Conservation (phyloP, 2,888 invertebrate species). For the Subacronicta megacephala region DNA sequence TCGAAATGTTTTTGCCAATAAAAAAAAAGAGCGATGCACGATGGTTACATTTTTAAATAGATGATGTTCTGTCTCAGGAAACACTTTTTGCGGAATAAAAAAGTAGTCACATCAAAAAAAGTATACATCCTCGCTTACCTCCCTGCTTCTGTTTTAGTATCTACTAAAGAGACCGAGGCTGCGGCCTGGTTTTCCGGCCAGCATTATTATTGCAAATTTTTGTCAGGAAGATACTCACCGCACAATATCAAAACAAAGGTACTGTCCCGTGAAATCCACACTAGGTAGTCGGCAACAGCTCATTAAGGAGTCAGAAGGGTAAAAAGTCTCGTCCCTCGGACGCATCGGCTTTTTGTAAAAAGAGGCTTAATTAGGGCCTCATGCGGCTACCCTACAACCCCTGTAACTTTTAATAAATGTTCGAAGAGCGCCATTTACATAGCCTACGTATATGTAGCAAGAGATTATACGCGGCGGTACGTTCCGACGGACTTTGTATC, state of each 20-base stretch:
- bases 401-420: slow-evolving; percentile 90
- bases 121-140: not conserved
- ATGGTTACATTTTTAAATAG: not conserved
- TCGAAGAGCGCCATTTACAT: slow-evolving; percentile 80
- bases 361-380: slow-evolving; percentile 89
- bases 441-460: slow-evolving; percentile 55
- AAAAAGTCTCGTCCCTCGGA: slow-evolving; percentile 79
- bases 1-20: not conserved
- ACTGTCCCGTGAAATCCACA: slow-evolving; percentile 77
- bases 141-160: slow-evolving; percentile 2
- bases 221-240: slow-evolving; percentile 64
- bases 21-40: too few relatives aligned
- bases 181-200: slow-evolving; percentile 38
- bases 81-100: slow-evolving; percentile 14
- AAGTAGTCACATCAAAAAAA: slow-evolving; percentile 13
- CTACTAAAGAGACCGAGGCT: slow-evolving; percentile 20
- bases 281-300: slow-evolving; percentile 83
- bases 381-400: slow-evolving; percentile 88
- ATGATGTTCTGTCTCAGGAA: not conserved
- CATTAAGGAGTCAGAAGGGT: slow-evolving; percentile 88
- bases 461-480: slow-evolving; percentile 41
- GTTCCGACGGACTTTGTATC: slow-evolving; percentile 9
- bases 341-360: slow-evolving; percentile 85
- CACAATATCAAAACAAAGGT: slow-evolving; percentile 80
- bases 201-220: slow-evolving; percentile 69